Evolutionary conservation across 2,888 invertebrate species (phyloP).

Genomic region (Sycophila texana): DNA sequence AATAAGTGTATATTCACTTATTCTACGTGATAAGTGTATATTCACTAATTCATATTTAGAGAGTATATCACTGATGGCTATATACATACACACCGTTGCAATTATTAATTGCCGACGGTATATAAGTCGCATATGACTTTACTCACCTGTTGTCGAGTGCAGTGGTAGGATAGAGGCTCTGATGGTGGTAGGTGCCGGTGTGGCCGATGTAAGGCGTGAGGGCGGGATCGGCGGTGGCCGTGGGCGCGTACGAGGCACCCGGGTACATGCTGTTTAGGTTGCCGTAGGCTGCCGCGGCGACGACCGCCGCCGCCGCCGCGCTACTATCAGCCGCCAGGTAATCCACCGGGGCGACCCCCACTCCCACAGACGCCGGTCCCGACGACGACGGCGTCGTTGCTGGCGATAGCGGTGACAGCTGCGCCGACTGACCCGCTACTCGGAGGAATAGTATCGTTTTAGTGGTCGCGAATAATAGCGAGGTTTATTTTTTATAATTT

Average conservation of each 20-base stretch:
- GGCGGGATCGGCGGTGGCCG: slow-evolving; percentile 84
- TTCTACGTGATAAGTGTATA: no score
- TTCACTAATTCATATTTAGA: no score
- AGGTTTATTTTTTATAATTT: no score
- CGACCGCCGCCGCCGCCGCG: slow-evolving; percentile 79
- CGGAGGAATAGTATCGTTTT: no score
- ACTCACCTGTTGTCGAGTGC: slow-evolving; percentile 76
- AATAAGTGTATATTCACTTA: no score
- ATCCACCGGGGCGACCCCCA: slow-evolving; percentile 79
- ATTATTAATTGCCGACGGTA: no score
- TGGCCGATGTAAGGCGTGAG: slow-evolving; percentile 83
- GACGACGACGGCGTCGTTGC: slow-evolving; percentile 70
- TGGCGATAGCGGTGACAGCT: slow-evolving; percentile 77
- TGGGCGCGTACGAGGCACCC: slow-evolving; percentile 86
- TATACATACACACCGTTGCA: no score
- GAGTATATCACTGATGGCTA: no score
- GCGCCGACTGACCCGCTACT: slow-evolving; percentile 31
- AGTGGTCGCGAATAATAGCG: no score
- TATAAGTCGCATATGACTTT: no score
- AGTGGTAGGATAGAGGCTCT: slow-evolving; percentile 78
- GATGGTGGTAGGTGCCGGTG: slow-evolving; percentile 82
- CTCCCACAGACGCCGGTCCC: neutral
- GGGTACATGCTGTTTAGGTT: slow-evolving; percentile 88
- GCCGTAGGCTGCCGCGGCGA: slow-evolving; percentile 87
- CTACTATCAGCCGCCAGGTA: slow-evolving; percentile 82